Evolutionary conservation across 2,113 vertebrate species (phyloP), one percentile per base, ranked within the genome.

Genomic region (Campylomormyrus numenius): DNA sequence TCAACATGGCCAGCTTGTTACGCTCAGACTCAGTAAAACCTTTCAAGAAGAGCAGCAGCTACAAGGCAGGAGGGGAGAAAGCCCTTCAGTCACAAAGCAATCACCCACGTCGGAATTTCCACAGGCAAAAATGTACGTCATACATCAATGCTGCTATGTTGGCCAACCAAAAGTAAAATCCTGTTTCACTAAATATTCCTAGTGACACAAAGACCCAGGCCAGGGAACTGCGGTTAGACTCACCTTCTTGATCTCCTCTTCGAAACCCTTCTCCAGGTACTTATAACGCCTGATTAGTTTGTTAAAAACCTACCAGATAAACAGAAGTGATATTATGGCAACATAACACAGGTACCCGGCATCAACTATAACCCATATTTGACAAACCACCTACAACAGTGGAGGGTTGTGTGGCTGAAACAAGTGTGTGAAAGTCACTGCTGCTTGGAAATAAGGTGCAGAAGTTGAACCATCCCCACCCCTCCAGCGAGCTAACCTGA

Each of bases 281-380:
- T 99, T 99, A 96, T 99, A 99, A 95, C 98, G 98, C 96, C 98
- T 97, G 96, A 99, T 99, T 94, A 99, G 96, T 95, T 99, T 99
- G 97, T 99, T 99, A 97, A 99, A 99, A 97, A 99, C 98, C 98
- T 99, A 45, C 49, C 88, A 86, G 88, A 70, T 93, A 0, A 56
- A 21, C 56, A 48, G 21, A 35, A 39, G 6, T 10, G 24, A 56
- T 31, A 3, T 24, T 5, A 62, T 35, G 24, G 35, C n/a, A 31
- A 21, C 31, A 53, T 17, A n/a, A 58, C 4, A 42, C 21, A 11
- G 56, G n/a, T n/a, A 85, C 24, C 7, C 0, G 15, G 35, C 35
- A 80, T 77, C 27, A 35, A 39, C 70, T 39, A 39, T 77, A 5
- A 42, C 35, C 10, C n/a, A 27, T 11, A 70, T 27, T 70, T 70